Evolutionary conservation across 2,888 invertebrate species (phyloP).

Genomic region (Polyploca ridens): DNA sequence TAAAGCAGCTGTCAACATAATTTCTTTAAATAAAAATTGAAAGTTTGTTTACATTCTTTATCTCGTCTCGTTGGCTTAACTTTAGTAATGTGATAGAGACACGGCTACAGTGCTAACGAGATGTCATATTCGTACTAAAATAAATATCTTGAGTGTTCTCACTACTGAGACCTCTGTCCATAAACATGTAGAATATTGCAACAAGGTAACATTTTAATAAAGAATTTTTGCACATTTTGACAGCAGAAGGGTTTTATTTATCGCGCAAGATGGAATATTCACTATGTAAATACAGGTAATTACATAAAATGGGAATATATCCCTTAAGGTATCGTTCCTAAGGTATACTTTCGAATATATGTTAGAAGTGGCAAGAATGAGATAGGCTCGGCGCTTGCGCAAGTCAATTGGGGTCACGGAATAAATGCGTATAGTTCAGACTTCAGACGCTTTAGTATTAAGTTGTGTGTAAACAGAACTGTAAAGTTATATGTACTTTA

Average conservation of each 20-base stretch:
- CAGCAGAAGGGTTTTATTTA: neutral
- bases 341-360: conserved; percentile 1
- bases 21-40: too few species aligned
- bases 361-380: conserved; percentile 20
- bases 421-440: conserved; percentile 46
- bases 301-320: neutral
- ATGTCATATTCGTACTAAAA: too few species aligned
- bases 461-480: conserved; percentile 25
- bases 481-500: neutral
- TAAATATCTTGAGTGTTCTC: too few species aligned
- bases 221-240: neutral
- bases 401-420: conserved; percentile 51
- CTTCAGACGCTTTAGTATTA: conserved; percentile 25
- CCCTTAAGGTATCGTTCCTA: neutral
- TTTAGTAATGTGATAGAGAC: too few species aligned
- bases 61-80: too few species aligned
- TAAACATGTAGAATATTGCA: too few species aligned
- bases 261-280: neutral
- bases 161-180: too few species aligned
- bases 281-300: too few species aligned
- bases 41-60: too few species aligned
- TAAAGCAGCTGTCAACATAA: too few species aligned
- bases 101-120: too few species aligned
- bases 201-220: too few species aligned
- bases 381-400: conserved; percentile 48